Percentiles rank a stretch among this genome's conserved stretches.
phyloP scores from a whole-genome alignment of 1,140 invertebrate species.

The Mamestra configurata region DNA sequence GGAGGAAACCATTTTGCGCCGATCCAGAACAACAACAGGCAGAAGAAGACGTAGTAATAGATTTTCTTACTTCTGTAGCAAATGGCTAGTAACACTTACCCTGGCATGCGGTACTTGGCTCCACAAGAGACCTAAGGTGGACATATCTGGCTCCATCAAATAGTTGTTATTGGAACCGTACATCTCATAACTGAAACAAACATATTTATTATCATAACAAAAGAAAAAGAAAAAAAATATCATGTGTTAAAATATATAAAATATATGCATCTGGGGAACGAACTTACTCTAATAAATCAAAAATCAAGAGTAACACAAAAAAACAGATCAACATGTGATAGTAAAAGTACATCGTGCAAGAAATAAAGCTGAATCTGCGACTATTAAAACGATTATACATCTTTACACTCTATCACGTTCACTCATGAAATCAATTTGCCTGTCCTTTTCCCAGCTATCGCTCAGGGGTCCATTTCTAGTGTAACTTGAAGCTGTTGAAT shows the following conservation, averaged over 20 bases:
- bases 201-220: too few relatives aligned
- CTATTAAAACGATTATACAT: background rate
- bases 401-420: too few relatives aligned
- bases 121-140: conserved; percentile 76
- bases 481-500: too few relatives aligned
- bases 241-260: too few relatives aligned
- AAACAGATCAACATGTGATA: background rate
- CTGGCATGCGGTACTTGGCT: conserved; percentile 81
- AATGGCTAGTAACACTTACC: conserved; percentile 57
- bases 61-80: background rate
- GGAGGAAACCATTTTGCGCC: too few relatives aligned
- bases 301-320: background rate
- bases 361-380: background rate
- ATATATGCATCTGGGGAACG: background rate
- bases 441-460: too few relatives aligned
- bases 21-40: background rate
- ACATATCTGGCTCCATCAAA: conserved; percentile 76
- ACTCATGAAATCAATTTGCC: too few relatives aligned
- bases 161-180: conserved; percentile 72
- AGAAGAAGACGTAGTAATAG: background rate
- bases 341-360: background rate
- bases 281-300: background rate
- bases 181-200: conserved; percentile 74
- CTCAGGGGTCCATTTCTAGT: too few relatives aligned
- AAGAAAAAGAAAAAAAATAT: too few relatives aligned